phyloP scores from a whole-genome alignment of 2,113 vertebrate species.

The Actenoides hombroni region DNA sequence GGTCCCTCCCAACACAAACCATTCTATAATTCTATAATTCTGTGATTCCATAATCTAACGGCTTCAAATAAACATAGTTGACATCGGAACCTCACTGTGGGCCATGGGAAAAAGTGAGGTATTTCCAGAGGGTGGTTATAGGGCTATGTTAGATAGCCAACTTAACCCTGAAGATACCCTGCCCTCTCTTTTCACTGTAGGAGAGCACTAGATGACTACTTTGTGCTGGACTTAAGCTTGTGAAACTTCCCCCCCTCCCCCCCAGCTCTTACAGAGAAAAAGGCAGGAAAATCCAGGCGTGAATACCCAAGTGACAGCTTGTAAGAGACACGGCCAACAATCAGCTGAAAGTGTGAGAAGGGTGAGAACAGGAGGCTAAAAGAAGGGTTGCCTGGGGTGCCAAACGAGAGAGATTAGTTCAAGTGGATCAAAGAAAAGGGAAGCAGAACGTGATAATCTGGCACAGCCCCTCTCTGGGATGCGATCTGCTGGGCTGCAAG shows the following conservation, averaged over 20 bases:
- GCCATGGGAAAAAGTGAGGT: not conserved
- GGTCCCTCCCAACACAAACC: not conserved
- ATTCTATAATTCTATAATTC: not conserved
- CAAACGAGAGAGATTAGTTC: not conserved
- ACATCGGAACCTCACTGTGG: not conserved
- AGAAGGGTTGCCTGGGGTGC: not conserved
- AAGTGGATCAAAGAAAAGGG: not conserved
- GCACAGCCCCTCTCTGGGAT: not conserved
- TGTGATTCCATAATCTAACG: not conserved
- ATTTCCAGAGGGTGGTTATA: not conserved
- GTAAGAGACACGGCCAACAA: not conserved
- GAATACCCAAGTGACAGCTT: not conserved
- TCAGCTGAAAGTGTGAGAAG: not conserved
- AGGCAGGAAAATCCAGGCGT: not conserved
- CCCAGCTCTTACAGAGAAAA: not conserved
- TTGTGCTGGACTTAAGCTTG: not conserved
- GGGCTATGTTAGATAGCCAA: not conserved
- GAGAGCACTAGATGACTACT: not conserved
- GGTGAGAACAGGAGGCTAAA: conserved; percentile 15
- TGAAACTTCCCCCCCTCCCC: not conserved
- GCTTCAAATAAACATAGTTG: not conserved
- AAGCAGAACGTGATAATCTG: not conserved
- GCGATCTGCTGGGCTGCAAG: not conserved
- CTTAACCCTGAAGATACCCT: fast-evolving
- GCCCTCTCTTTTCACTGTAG: not conserved